Percentiles rank a stretch among this genome's conserved stretches.
Evolutionary conservation across 2,113 vertebrate genomes (phyloP).

Genomic region (Gavialis gangeticus): DNA sequence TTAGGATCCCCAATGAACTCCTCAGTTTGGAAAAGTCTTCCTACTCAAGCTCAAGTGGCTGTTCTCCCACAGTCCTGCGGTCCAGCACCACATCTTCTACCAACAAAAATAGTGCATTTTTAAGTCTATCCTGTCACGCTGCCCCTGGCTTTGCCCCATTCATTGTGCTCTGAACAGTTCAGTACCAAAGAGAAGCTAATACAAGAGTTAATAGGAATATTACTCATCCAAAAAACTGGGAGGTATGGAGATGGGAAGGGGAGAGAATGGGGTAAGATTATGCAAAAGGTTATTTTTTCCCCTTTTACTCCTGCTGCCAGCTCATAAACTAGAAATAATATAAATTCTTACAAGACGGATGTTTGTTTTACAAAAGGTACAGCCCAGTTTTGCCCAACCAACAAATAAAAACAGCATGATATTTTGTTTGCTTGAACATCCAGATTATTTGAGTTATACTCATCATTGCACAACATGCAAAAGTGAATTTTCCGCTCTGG

Average conservation of each 20-base stretch:
- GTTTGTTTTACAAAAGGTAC: neutral
- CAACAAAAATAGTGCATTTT: neutral
- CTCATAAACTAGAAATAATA: neutral
- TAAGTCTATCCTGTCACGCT: neutral
- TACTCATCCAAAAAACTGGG: neutral
- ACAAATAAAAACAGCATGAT: neutral
- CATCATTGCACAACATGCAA: rapidly evolving
- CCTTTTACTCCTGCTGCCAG: neutral
- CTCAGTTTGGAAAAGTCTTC: neutral
- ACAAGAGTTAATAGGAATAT: no score
- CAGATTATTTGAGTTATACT: neutral
- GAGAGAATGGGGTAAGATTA: neutral
- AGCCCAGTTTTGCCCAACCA: neutral
- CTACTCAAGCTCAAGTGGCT: neutral
- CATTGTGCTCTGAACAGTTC: neutral
- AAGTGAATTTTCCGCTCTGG: neutral
- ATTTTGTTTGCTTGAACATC: neutral
- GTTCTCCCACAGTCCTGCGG: neutral
- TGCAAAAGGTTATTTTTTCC: neutral
- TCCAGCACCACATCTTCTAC: neutral
- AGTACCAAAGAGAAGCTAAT: neutral
- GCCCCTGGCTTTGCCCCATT: neutral
- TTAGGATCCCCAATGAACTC: neutral
- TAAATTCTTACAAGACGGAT: neutral
- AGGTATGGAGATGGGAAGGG: neutral